Evolutionary conservation across 2,888 invertebrate genomes (phyloP).

Genomic region (Fissipunctia ypsillon): DNA sequence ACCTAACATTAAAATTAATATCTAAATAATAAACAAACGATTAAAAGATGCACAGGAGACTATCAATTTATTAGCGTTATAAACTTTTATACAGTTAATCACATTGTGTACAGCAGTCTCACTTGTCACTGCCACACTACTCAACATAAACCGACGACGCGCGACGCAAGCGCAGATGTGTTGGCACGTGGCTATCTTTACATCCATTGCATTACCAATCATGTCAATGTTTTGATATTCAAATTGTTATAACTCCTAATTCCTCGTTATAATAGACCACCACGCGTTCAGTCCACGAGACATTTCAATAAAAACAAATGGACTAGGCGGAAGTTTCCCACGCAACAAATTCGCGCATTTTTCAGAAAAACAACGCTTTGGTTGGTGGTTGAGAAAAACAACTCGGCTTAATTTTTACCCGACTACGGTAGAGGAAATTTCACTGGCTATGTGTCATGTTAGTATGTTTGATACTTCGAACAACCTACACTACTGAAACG

Average conservation of each 20-base stretch:
- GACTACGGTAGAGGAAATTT: conserved; percentile 32
- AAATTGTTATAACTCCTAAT: conserved; percentile 26
- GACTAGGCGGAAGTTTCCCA: conserved; percentile 48
- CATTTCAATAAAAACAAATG: conserved; percentile 42
- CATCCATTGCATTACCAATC: conserved; percentile 41
- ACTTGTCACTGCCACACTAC: conserved; percentile 45
- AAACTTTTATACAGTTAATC: conserved; percentile 73
- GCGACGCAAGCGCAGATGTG: conserved; percentile 34
- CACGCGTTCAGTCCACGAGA: conserved; percentile 18
- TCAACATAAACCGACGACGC: conserved; percentile 23
- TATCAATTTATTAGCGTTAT: conserved; percentile 71
- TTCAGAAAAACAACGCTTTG: conserved; percentile 57
- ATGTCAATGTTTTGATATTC: conserved; percentile 24
- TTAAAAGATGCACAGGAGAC: conserved; percentile 65
- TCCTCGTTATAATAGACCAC: conserved; percentile 29
- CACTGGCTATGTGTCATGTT: background rate
- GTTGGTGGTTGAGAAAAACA: too few species aligned
- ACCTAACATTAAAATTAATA: conserved; percentile 60
- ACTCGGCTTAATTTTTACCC: conserved; percentile 35
- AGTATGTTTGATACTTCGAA: background rate
- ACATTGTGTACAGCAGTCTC: conserved; percentile 77
- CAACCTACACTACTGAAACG: background rate
- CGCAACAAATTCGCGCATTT: conserved; percentile 41
- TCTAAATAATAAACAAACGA: conserved; percentile 63
- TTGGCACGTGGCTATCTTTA: conserved; percentile 36